These are phyloP conservation scores for Monochamus saltuarius DNA, from an alignment of 1,140 invertebrate genomes.

Conservation along the genomic window DNA sequence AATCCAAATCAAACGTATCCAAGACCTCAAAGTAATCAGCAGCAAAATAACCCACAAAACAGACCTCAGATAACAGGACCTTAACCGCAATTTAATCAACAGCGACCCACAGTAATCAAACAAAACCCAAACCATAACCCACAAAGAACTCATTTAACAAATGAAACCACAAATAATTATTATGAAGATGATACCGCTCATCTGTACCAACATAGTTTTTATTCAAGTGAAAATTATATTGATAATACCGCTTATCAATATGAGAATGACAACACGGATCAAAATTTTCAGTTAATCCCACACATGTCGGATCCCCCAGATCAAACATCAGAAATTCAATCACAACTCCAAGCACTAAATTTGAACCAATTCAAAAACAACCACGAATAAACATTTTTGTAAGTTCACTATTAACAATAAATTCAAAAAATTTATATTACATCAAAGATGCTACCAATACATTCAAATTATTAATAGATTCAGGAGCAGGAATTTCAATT, in stretches of 20 bases:
- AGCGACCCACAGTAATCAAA: constrained; percentile 1
- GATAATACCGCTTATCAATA: constrained; percentile 1
- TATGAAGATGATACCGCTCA: not conserved
- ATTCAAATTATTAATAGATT: constrained; percentile 24
- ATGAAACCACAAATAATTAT: not conserved
- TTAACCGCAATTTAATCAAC: constrained; percentile 2
- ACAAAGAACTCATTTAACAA: constrained; percentile 4
- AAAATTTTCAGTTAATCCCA: constrained; percentile 1
- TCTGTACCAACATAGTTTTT: not conserved
- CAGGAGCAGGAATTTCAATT: constrained; percentile 20
- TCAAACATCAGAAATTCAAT: not conserved
- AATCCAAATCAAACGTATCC: not conserved
- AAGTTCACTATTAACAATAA: not conserved
- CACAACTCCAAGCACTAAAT: not conserved
- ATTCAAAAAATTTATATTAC: constrained; percentile 25
- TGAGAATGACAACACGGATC: not conserved
- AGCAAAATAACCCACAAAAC: not conserved
- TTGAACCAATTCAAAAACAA: not conserved
- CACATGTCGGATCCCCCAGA: not conserved
- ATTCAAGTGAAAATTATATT: no score
- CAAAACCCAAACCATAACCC: constrained; percentile 3
- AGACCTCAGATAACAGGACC: not conserved
- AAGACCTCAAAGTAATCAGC: no score
- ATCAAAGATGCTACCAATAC: constrained; percentile 14
- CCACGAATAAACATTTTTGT: not conserved